Evolutionary conservation across 2,888 invertebrate species (phyloP).

Genomic region (Conistra vaccinii): DNA sequence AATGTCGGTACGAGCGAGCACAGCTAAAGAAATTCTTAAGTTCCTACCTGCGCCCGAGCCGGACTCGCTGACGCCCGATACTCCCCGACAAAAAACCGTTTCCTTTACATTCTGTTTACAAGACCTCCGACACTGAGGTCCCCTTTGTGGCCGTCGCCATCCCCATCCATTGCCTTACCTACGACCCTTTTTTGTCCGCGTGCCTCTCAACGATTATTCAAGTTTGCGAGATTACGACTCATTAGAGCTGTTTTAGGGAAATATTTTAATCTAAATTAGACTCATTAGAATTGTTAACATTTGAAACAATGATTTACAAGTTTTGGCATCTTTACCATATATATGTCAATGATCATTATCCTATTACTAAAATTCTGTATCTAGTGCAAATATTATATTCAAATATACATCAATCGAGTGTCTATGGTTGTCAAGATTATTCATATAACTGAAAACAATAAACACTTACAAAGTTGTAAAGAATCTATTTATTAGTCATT

Average conservation of each 20-base stretch:
- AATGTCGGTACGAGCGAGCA: constrained; percentile 75
- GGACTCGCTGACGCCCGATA: constrained; percentile 77
- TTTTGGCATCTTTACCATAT: too few species aligned
- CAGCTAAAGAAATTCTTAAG: constrained; percentile 72
- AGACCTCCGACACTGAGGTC: constrained; percentile 88
- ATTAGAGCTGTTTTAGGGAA: constrained; percentile 59
- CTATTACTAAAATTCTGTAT: neutral
- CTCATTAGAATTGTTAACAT: constrained; percentile 14
- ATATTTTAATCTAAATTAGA: constrained; percentile 15
- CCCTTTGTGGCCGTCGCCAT: constrained; percentile 78
- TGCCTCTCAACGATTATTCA: constrained; percentile 74
- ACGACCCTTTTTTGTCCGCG: constrained; percentile 86
- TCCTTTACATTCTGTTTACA: constrained; percentile 88
- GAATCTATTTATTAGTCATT: neutral
- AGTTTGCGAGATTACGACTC: constrained; percentile 71
- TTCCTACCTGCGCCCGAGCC: constrained; percentile 80
- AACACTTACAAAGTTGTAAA: neutral
- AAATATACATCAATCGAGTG: constrained; percentile 1
- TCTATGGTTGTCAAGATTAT: constrained; percentile 1
- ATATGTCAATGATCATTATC: too few species aligned
- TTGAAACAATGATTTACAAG: neutral
- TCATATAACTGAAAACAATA: neutral
- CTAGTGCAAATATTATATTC: neutral
- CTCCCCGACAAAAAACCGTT: constrained; percentile 83
- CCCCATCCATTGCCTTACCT: constrained; percentile 73